A percentile compares a stretch with the other conserved stretches of the same genome.
These are phyloP conservation scores for Odocoileus virginianus DNA, from an alignment of 2,113 vertebrate species.

Conservation along the genomic window DNA sequence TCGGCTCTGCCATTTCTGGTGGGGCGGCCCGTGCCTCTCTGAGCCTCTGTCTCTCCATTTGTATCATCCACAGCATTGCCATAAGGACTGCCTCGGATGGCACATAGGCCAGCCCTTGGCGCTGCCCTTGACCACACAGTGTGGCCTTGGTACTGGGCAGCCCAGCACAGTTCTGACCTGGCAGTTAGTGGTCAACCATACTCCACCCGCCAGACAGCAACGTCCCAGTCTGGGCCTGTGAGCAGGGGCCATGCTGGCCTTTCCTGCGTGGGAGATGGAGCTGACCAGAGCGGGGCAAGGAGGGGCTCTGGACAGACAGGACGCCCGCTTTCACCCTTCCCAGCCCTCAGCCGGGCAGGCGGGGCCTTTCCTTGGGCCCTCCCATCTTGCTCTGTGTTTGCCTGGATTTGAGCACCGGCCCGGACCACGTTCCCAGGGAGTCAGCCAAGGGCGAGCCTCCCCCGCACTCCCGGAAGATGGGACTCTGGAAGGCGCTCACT, in stretches of 20 bases:
- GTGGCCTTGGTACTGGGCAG: neutral
- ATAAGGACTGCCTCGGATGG: rapidly evolving
- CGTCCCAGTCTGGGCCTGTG: rapidly evolving
- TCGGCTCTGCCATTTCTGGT: neutral
- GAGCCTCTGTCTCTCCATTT: neutral
- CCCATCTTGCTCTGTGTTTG: neutral
- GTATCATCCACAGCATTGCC: rapidly evolving
- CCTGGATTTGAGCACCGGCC: neutral
- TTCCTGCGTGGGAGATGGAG: neutral
- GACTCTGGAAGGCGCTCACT: constrained; percentile 48
- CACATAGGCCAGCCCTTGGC: neutral
- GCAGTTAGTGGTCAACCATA: neutral
- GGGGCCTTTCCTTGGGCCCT: neutral
- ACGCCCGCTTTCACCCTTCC: neutral
- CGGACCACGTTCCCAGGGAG: constrained; percentile 61
- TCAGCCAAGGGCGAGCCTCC: constrained; percentile 70
- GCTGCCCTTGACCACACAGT: neutral
- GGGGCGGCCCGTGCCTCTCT: rapidly evolving
- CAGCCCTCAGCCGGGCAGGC: rapidly evolving
- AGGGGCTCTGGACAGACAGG: neutral
- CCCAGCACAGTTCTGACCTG: neutral
- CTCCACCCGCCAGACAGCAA: neutral
- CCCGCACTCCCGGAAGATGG: constrained; percentile 42
- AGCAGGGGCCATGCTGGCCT: neutral
- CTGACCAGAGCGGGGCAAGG: neutral